Evolutionary conservation across 2,888 invertebrate genomes (phyloP), one percentile per base, ranked within the genome.

Genomic region (Ectemnius lituratus): DNA sequence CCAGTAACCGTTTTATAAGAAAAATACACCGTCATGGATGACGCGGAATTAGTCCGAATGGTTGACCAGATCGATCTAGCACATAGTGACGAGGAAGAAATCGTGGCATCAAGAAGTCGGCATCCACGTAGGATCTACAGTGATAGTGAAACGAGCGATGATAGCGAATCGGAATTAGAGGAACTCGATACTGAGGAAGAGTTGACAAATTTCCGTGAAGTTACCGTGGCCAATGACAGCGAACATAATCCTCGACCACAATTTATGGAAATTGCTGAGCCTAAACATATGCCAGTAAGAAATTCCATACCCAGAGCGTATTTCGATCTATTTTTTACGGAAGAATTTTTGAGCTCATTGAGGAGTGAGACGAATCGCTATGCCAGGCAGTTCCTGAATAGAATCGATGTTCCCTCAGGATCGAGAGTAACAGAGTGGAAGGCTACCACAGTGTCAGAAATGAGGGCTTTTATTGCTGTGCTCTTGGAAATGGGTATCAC

Each of bases 21-120:
- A 70, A 65, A 65, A 64, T 52, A 57, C 23, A 68, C 69, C 69
- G 20, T 63, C 69, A 69, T 69, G 69, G 63, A 70, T 70, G 60
- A 70, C 2, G 64, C 56, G 0, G 70, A 70, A 70, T 56, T 70
- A 70, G 65, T 65, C 18, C 61, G 46, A 70, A 70, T 64, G 3
- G 18, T 70, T 65, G 70, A 70, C 28, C 46, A 65, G 65, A 27
- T 70, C 37, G 70, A 65, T 65, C 4, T 18, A 70, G 63, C 62
- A 62, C 13, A 62, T 47, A 62, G 62, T 62, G 68, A 68, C 57
- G 68, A 62, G 8, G 68, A 68, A 16, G 46, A 68, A 62, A 57
- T 68, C 16, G 62, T 68, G 57, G 56, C 62, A 62, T 3, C 62
- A 68, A 68, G 62, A 4, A 62, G 58, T 62, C 68, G 58, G 68